Evolutionary conservation across 2,113 vertebrate species (phyloP), one percentile per base, ranked within the genome.

Genomic region (Perognathus longimembris): DNA sequence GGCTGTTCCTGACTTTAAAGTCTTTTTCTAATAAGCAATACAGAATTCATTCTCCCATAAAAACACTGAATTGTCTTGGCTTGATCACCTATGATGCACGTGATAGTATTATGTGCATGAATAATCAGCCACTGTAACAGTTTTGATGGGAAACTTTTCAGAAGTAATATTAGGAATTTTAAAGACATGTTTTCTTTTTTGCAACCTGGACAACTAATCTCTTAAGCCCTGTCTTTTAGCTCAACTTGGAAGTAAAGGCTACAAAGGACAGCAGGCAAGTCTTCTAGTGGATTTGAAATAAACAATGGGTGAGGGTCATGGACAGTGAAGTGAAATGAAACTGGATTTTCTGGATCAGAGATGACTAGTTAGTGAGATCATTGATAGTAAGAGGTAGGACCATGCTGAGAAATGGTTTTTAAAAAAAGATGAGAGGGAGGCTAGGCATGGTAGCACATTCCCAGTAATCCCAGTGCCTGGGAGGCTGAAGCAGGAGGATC

Each of bases 61-160:
- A 76, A 90, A 79, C 59, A 66, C 10, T 32, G 7, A 54, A 28
- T 64, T 54, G 8, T 50, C 50, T 92, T 57, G 21, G 7, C 38
- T 67, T 74, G 30, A 34, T 67, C 11, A 42, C 70, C 69, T 82
- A 1, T 54, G 36, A 42, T 50, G 63, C 59, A 80, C n/a, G n/a
- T n/a, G 28, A 70, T 66, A 81, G 30, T 38, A 59, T 30, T 75
- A 12, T 40, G 30, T 42, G 38, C 24, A n/a, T 66, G 45, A 64
- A 66, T 54, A 89, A 28, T 30, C 14, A 74, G 57, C 45, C 38
- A 80, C 34, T 70, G 21, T 50, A 61, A 74, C n/a, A 40, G 42
- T 70, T 92, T 70, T 75, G 18, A 74, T 78, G 59, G 64, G 54
- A 73, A 86, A 34, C 21, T 89, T 73, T 87, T 90, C 38, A 77